Evolutionary conservation across 2,113 vertebrate species (phyloP).

Genomic region (Oxyura jamaicensis): DNA sequence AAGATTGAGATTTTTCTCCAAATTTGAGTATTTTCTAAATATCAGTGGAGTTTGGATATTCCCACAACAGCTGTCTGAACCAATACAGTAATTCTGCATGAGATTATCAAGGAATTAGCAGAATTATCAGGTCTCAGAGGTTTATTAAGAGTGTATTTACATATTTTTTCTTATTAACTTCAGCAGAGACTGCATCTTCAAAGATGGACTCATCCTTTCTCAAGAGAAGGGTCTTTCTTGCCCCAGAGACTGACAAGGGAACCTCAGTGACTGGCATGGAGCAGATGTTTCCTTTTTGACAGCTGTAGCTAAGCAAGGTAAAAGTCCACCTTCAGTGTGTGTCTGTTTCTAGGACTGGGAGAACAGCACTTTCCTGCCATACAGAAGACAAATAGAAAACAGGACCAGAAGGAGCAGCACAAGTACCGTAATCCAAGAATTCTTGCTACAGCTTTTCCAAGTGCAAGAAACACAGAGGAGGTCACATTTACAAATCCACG

Average conservation of each 20-base stretch:
- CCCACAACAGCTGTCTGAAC: neutral
- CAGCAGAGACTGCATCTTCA: neutral
- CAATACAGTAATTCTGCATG: neutral
- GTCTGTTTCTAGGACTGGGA: neutral
- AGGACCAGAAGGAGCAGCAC: neutral
- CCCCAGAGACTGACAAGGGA: neutral
- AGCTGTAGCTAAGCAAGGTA: neutral
- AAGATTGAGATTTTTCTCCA: neutral
- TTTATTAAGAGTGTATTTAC: neutral
- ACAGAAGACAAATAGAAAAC: neutral
- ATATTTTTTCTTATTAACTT: neutral
- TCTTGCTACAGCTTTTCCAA: conserved; percentile 80
- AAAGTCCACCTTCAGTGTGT: neutral
- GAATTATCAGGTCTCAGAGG: neutral
- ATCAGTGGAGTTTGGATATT: neutral
- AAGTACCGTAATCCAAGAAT: conserved; percentile 79
- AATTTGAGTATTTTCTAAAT: neutral
- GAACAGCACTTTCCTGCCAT: neutral
- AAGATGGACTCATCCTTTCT: neutral
- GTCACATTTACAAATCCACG: conserved; percentile 78
- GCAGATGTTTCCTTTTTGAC: neutral
- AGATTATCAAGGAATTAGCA: neutral
- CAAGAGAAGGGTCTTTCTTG: neutral
- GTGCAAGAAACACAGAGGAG: conserved; percentile 69
- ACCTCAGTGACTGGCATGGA: neutral